phyloP scores from a whole-genome alignment of 2,797 vertebrate genomes.

The Chrosomus eos region DNA sequence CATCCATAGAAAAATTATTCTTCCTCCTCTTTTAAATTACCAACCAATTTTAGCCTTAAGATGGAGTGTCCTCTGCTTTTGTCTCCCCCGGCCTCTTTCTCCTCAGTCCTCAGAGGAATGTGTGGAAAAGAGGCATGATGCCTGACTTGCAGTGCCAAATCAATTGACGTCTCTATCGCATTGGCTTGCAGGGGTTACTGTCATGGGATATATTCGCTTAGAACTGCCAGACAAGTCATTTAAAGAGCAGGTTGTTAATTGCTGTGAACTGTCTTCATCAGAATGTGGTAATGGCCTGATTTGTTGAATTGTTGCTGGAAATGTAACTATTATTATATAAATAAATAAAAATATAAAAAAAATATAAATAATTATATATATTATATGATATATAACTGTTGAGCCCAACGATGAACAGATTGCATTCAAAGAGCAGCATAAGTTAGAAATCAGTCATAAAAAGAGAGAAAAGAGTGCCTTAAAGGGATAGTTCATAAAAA shows the following conservation, averaged over 20 bases:
- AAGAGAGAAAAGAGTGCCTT: not conserved
- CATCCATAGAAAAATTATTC: not conserved
- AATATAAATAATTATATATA: too few relatives aligned
- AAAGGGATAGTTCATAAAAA: not conserved
- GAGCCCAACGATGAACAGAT: not conserved
- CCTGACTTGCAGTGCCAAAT: conserved; percentile 43
- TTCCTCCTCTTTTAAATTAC: conserved; percentile 37
- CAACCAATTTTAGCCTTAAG: conserved; percentile 18
- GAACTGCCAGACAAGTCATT: conserved; percentile 39
- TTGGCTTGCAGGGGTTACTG: conserved; percentile 50
- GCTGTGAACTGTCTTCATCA: conserved; percentile 18
- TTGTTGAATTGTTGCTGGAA: conserved; percentile 6
- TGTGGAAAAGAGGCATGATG: conserved; percentile 41
- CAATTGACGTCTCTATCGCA: conserved; percentile 45
- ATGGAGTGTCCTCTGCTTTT: conserved; percentile 16
- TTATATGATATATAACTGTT: not conserved
- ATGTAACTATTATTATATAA: not conserved
- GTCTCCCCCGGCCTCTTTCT: conserved; percentile 6
- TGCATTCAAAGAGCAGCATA: not conserved
- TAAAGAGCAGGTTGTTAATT: conserved; percentile 26
- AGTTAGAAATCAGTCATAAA: not conserved
- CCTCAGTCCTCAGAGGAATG: conserved; percentile 43
- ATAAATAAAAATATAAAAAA: not conserved
- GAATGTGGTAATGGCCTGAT: not conserved
- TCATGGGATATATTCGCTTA: conserved; percentile 39